Evolutionary conservation across 2,113 vertebrate species (phyloP).

Genomic region (Uropsilus gracilis): DNA sequence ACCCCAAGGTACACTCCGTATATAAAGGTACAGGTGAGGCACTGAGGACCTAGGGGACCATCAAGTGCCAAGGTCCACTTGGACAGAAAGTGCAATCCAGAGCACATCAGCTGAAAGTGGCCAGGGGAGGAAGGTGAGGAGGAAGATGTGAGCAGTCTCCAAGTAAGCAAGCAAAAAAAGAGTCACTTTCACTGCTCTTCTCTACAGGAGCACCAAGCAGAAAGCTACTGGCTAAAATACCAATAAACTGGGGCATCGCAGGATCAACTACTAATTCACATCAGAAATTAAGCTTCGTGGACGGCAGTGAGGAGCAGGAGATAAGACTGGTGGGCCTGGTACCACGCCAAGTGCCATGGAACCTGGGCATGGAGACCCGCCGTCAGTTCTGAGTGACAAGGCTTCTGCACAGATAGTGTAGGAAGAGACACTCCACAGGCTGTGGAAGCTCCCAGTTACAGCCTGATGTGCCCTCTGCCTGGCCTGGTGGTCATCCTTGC

Average conservation of each 20-base stretch:
- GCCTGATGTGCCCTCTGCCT: not conserved
- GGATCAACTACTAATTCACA: not conserved
- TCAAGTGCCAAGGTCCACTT: accelerated
- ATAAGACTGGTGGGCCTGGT: not conserved
- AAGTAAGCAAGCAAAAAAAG: not conserved
- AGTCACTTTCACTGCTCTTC: not conserved
- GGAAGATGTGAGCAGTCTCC: not conserved
- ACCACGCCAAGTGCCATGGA: accelerated
- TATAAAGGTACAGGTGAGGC: too few relatives aligned
- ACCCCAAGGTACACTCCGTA: too few relatives aligned
- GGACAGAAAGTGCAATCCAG: not conserved
- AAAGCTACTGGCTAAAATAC: not conserved
- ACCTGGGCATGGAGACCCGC: accelerated
- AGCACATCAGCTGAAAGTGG: not conserved
- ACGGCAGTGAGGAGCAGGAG: not conserved
- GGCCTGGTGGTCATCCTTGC: not conserved
- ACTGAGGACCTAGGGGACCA: not conserved
- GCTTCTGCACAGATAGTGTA: not conserved
- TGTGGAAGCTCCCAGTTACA: not conserved
- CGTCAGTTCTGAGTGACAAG: accelerated
- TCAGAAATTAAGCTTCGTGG: not conserved
- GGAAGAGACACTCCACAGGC: not conserved
- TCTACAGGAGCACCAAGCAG: not conserved
- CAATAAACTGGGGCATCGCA: not conserved
- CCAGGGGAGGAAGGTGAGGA: not conserved